phyloP scores from a whole-genome alignment of 2,888 invertebrate genomes.

The Norana najaformis region DNA sequence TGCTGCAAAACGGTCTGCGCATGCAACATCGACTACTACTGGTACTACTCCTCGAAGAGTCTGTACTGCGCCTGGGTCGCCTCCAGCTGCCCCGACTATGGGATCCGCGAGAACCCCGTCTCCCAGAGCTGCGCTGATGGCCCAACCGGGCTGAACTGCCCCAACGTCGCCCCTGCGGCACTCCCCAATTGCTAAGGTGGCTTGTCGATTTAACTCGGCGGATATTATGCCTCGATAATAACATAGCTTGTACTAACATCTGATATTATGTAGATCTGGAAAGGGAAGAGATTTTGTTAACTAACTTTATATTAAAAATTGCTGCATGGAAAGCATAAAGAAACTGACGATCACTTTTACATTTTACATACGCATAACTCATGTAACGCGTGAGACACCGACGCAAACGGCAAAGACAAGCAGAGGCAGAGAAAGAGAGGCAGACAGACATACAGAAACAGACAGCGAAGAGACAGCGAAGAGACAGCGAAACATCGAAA shows the following conservation, averaged over 20 bases:
- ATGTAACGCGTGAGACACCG: too few species aligned
- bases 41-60: neutral
- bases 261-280: neutral
- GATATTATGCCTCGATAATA: neutral
- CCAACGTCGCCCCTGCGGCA: neutral
- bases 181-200: neutral
- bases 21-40: conserved; percentile 24
- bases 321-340: neutral
- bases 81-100: neutral
- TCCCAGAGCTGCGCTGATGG: conserved; percentile 8
- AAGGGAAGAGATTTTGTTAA: too few species aligned
- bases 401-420: neutral
- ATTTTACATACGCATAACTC: too few species aligned
- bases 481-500: neutral
- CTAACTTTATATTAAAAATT: neutral
- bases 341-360: too few species aligned
- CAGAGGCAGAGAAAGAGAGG: neutral
- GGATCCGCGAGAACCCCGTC: neutral
- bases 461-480: too few species aligned
- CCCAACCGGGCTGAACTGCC: neutral
- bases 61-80: conserved; percentile 27
- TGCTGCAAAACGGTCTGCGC: conserved; percentile 34
- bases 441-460: neutral
- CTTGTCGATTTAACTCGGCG: neutral
- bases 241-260: neutral